Evolutionary conservation across 2,888 invertebrate species (phyloP), one percentile per base, ranked within the genome.

Genomic region (Aproaerema taeniolella): DNA sequence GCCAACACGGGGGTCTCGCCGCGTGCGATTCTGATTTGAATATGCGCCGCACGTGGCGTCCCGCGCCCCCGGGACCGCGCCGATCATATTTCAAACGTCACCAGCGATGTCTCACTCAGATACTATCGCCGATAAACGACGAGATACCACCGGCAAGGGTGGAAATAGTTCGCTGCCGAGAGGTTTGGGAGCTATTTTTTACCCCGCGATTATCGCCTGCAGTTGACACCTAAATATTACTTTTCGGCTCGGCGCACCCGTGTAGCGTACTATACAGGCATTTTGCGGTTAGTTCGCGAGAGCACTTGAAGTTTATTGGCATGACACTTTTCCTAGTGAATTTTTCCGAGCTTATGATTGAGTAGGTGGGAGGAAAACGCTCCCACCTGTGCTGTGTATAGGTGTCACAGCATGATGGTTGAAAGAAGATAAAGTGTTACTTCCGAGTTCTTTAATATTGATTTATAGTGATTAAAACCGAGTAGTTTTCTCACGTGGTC

Each of bases 31-130:
- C 80, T 76, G 78, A 86, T 86, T 86, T 87, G 86, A 87, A 87
- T 86, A 87, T 81, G 78, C 81, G 76, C 53, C 75, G 80, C 87
- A 86, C 86, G 86, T 82, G 82, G 76, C 81, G 57, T 63, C 69
- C 73, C 68, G 72, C 70, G 65, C 75, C 70, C 71, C 62, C 50
- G 83, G 82, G 83, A 82, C 81, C 70, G 67, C 75, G 70, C 73
- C 74, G 83, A 85, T 86, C 85, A 86, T 86, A 86, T 86, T 86
- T 86, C 86, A 86, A 86, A 83, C 78, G 86, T 86, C 86, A 86
- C 76, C 76, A 66, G 73, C 82, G 83, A 86, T 86, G 86, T 86
- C 85, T 86, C 85, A 82, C 85, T 86, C 83, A 79, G 86, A 86
- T 86, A 80, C 81, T 77, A 83, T 81, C 83, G 73, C 71, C 80